These are phyloP conservation scores for Norana najaformis DNA, from an alignment of 2,888 invertebrate species.

Conservation along the genomic window DNA sequence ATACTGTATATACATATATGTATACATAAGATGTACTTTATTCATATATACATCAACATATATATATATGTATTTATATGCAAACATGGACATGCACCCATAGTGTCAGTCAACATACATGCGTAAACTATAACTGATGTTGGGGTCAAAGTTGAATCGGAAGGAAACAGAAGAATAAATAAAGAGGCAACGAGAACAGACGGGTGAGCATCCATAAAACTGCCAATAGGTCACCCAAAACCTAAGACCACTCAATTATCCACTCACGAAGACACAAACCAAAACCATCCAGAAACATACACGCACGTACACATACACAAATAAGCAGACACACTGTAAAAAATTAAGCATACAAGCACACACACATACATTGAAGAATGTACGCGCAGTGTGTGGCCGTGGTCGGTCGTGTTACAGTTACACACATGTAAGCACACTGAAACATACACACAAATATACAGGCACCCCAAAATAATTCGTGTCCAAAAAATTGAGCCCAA, in stretches of 20 bases:
- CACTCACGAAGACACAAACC: background rate
- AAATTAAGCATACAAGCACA: conserved; percentile 13
- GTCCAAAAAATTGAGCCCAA: background rate
- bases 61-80: background rate
- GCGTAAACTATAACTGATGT: background rate
- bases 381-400: no score
- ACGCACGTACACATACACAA: background rate
- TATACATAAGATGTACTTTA: no score
- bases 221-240: background rate
- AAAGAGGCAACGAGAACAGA: background rate
- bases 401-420: no score
- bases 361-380: no score
- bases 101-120: no score
- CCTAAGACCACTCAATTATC: background rate
- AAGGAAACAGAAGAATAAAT: background rate
- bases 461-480: background rate
- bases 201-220: background rate
- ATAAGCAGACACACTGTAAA: background rate
- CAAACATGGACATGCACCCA: background rate
- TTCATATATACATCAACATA: no score
- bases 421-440: background rate
- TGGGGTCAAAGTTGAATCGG: no score
- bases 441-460: background rate
- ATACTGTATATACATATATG: no score
- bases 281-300: background rate